These are phyloP conservation scores for Linepithema humile DNA, from an alignment of 1,140 invertebrate genomes.

Conservation along the genomic window DNA sequence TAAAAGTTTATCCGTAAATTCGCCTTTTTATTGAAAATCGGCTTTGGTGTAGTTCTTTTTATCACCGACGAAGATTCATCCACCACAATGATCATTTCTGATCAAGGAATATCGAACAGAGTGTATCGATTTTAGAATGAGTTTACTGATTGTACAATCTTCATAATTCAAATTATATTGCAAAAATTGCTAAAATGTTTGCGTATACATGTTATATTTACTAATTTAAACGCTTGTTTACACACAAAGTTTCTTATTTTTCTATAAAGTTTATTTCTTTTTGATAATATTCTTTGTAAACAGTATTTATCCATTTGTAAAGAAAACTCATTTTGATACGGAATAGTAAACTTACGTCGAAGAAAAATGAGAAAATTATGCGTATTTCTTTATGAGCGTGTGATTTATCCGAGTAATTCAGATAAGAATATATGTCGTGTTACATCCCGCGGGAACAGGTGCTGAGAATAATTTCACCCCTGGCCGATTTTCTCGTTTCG, in stretches of 20 bases:
- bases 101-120: background rate
- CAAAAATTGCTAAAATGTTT: too few relatives aligned
- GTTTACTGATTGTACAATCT: too few relatives aligned
- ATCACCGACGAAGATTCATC: too few relatives aligned
- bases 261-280: too few relatives aligned
- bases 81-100: background rate
- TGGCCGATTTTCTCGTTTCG: constrained; percentile 35
- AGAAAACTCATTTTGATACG: background rate
- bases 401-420: constrained; percentile 37
- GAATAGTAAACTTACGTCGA: background rate
- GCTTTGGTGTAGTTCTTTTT: background rate
- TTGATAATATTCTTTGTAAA: too few relatives aligned
- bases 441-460: constrained; percentile 23
- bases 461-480: constrained; percentile 64
- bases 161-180: too few relatives aligned
- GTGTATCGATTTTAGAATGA: too few relatives aligned
- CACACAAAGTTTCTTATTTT: too few relatives aligned
- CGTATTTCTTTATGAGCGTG: background rate
- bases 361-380: background rate
- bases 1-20: constrained; percentile 56
- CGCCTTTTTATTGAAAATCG: background rate
- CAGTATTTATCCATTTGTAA: too few relatives aligned
- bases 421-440: constrained; percentile 37
- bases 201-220: too few relatives aligned
- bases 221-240: too few relatives aligned